These are phyloP conservation scores for Lucifuga dentata DNA, from an alignment of 2,113 vertebrate species.

Conservation along the genomic window DNA sequence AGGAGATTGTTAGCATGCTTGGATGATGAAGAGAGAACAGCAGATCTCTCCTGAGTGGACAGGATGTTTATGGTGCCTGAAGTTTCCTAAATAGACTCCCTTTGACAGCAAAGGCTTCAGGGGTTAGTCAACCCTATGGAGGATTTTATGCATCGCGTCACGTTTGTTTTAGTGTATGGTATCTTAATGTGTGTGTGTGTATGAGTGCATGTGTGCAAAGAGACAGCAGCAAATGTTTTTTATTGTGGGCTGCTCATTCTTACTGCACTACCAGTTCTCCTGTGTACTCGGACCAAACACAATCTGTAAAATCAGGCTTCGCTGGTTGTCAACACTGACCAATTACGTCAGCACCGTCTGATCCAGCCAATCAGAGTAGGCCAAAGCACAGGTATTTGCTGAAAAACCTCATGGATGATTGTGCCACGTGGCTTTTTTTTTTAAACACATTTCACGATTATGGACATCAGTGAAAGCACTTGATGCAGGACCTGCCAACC, in stretches of 20 bases:
- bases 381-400: conserved; percentile 27
- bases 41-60: conserved; percentile 15
- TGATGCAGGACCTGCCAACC: conserved; percentile 20
- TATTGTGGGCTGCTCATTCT: not conserved
- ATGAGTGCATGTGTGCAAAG: conserved; percentile 33
- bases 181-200: conserved; percentile 36
- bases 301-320: conserved; percentile 1
- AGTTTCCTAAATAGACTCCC: conserved; percentile 36
- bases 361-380: conserved; percentile 8
- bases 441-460: conserved; percentile 55
- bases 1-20: conserved; percentile 9
- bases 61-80: conserved; percentile 62
- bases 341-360: conserved; percentile 37
- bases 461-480: conserved; percentile 34
- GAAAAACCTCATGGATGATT: conserved; percentile 32
- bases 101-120: conserved; percentile 34
- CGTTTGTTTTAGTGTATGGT: conserved; percentile 55
- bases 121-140: conserved; percentile 46
- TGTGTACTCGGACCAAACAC: not conserved
- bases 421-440: conserved; percentile 60
- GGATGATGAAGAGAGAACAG: not conserved
- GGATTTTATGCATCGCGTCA: conserved; percentile 58
- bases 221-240: conserved; percentile 1
- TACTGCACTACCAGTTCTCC: not conserved
- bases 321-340: conserved; percentile 8